A percentile compares a stretch with the other conserved stretches of the same genome.
These are phyloP conservation scores for Callaeas wilsoni DNA, from an alignment of 2,113 vertebrate species.

Conservation along the genomic window DNA sequence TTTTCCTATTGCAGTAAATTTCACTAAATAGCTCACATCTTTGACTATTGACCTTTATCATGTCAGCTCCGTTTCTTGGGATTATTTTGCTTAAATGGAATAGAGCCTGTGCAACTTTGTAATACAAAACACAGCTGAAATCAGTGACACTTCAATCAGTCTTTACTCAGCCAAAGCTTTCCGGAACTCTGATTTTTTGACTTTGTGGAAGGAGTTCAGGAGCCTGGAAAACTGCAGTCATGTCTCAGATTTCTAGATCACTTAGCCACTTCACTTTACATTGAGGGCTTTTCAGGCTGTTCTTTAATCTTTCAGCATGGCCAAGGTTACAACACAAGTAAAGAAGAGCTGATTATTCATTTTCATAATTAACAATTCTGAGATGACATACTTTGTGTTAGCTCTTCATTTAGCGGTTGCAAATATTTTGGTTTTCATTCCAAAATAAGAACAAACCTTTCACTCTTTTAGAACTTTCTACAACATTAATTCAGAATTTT, in stretches of 20 bases:
- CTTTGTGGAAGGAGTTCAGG: not conserved
- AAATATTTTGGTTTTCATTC: not conserved
- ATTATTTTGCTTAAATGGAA: conserved; percentile 56
- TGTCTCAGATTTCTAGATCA: not conserved
- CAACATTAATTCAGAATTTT: not conserved
- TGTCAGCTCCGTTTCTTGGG: not conserved
- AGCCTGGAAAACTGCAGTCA: not conserved
- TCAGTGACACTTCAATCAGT: conserved; percentile 63
- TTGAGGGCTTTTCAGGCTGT: not conserved
- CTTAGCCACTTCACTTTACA: not conserved
- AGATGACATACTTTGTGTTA: not conserved
- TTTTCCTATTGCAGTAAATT: not conserved
- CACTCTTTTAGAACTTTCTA: not conserved
- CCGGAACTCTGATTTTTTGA: not conserved
- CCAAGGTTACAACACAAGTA: not conserved
- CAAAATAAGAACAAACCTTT: not conserved
- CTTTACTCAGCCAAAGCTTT: not conserved
- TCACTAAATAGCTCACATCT: not conserved
- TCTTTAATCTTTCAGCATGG: not conserved
- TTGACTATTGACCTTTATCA: not conserved
- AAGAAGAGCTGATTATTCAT: not conserved
- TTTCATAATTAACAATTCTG: not conserved
- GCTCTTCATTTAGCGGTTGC: not conserved
- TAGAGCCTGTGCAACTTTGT: conserved; percentile 46
- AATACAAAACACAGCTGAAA: conserved; percentile 60